These are phyloP conservation scores for Punctoribates punctum DNA, from an alignment of 2,888 invertebrate genomes.

Conservation along the genomic window DNA sequence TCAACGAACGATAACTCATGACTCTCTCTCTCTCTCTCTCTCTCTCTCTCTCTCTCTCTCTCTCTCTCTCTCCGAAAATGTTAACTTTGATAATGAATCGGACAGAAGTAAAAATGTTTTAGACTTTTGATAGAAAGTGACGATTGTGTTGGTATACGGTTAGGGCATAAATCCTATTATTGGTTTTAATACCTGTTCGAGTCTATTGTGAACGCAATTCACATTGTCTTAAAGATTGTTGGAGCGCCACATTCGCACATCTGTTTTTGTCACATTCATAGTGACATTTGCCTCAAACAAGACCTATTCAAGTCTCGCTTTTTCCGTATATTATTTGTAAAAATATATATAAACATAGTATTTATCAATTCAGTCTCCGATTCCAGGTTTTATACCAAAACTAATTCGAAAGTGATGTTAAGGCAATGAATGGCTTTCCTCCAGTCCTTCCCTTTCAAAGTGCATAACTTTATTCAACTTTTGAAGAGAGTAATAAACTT, in stretches of 20 bases:
- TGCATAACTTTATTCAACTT: neutral
- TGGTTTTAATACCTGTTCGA: constrained; percentile 1
- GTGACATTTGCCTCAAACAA: constrained; percentile 17
- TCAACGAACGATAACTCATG: constrained; percentile 17
- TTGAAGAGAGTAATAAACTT: neutral
- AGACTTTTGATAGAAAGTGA: constrained; percentile 1
- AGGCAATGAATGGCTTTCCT: neutral
- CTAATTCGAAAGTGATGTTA: neutral
- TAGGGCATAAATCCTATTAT: neutral
- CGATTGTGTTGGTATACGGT: neutral
- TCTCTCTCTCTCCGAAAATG: neutral
- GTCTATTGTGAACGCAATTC: neutral
- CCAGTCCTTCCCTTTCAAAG: neutral
- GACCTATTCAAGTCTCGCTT: neutral
- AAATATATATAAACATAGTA: neutral
- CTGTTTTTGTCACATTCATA: constrained; percentile 27
- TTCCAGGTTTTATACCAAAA: too few species aligned
- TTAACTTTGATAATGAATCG: constrained; percentile 13
- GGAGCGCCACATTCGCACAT: constrained; percentile 3
- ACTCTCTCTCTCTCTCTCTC: neutral
- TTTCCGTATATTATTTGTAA: neutral
- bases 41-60: neutral
- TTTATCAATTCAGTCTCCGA: neutral
- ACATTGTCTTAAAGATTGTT: neutral
- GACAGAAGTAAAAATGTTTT: neutral